A percentile compares a stretch with the other conserved stretches of the same genome.
phyloP scores from a whole-genome alignment of 2,797 vertebrate genomes.

The Anas flavirostris region DNA sequence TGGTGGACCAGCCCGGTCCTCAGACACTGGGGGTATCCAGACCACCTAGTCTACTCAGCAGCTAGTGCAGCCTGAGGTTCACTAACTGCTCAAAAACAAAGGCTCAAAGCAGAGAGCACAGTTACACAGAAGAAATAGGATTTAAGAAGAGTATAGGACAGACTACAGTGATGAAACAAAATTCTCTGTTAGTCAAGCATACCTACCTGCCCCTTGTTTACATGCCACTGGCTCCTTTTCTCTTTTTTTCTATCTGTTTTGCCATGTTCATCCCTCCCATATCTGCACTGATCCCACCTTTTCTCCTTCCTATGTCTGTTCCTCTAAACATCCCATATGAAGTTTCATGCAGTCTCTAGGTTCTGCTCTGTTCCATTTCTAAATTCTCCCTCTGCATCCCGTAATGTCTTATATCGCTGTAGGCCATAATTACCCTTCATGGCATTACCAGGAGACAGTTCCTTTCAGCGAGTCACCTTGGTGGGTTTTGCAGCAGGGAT shows the following conservation, averaged over 20 bases:
- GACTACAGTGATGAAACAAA: not conserved
- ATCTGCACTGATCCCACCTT: not conserved
- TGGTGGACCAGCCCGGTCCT: too few relatives aligned
- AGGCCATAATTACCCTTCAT: not conserved
- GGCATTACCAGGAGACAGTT: not conserved
- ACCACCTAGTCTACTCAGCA: too few relatives aligned
- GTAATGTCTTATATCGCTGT: accelerated
- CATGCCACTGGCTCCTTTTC: not conserved
- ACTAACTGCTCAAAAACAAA: too few relatives aligned
- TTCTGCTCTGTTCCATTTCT: not conserved
- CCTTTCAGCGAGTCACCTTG: not conserved
- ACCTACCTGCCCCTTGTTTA: not conserved
- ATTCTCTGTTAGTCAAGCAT: not conserved
- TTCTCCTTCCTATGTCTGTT: not conserved
- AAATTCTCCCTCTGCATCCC: not conserved
- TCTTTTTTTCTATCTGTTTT: not conserved
- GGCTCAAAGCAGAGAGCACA: not conserved
- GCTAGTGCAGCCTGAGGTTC: too few relatives aligned
- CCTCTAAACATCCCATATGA: not conserved
- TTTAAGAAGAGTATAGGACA: not conserved
- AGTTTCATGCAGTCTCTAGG: not conserved
- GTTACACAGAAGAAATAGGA: not conserved
- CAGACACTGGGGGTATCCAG: too few relatives aligned
- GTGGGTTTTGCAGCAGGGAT: not conserved
- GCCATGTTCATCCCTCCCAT: not conserved